Conservation (phyloP, 64 coral and sea anemone genomes). For the Porites australiensis region DNA sequence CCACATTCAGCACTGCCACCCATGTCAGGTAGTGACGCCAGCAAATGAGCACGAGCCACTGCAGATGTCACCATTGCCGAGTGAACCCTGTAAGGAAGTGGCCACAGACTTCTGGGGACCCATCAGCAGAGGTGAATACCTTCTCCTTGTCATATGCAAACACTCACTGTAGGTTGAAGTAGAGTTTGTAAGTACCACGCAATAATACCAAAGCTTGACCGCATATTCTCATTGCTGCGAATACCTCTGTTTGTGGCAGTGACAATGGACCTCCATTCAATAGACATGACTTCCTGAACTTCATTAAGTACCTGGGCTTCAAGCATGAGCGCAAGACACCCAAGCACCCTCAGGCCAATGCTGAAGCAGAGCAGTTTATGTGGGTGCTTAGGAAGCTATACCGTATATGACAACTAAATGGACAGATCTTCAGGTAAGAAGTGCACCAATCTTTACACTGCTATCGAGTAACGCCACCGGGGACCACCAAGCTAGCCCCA, state of each 20-base stretch:
- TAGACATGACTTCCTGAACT: constrained; percentile 24
- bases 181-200: constrained; percentile 49
- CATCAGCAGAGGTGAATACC: constrained; percentile 45
- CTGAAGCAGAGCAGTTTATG: constrained; percentile 50
- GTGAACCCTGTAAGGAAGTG: constrained; percentile 29
- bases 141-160: constrained; percentile 47
- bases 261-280: constrained; percentile 52
- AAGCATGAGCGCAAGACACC: constrained; percentile 40
- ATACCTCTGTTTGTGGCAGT: constrained; percentile 26
- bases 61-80: neutral
- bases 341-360: constrained; percentile 41
- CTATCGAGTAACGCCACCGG: constrained; percentile 39
- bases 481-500: constrained; percentile 51
- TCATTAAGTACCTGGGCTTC: constrained; percentile 59
- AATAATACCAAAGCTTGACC: constrained; percentile 16
- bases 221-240: constrained; percentile 8
- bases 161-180: constrained; percentile 12
- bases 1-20: constrained; percentile 21
- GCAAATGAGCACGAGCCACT: constrained; percentile 25
- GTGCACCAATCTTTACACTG: constrained; percentile 33
- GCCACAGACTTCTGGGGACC: constrained; percentile 29
- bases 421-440: neutral
- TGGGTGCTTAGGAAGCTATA: constrained; percentile 35
- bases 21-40: constrained; percentile 44
- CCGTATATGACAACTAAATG: neutral